A percentile compares a stretch with the other conserved stretches of the same genome.
Conservation (phyloP, 2,797 vertebrate species). For the Orientallactaga sibirica region DNA sequence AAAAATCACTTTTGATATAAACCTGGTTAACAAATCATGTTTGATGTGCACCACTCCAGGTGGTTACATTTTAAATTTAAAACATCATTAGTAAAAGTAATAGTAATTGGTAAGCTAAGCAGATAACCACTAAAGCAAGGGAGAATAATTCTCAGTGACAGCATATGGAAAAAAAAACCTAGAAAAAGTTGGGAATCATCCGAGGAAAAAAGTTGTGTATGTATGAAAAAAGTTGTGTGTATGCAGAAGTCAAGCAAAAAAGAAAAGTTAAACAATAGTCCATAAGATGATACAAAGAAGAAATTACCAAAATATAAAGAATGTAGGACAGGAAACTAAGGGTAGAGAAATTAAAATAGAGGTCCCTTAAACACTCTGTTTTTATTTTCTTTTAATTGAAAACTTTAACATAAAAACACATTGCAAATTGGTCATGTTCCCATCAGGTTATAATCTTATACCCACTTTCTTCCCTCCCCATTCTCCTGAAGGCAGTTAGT, state of each 20-base stretch:
- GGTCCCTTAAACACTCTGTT: background rate
- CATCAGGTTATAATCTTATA: too few species aligned
- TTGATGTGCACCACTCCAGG: background rate
- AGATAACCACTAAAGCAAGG: background rate
- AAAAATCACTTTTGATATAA: constrained; percentile 5
- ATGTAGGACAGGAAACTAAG: background rate
- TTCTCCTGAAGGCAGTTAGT: too few species aligned
- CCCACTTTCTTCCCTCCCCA: too few species aligned
- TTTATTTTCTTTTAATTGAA: too few species aligned
- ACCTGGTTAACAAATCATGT: background rate
- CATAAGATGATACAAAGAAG: background rate
- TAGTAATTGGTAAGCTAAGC: background rate
- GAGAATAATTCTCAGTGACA: background rate
- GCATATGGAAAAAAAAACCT: background rate
- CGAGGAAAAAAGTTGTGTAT: background rate
- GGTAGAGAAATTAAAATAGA: background rate
- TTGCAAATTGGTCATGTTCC: too few species aligned
- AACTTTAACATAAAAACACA: too few species aligned
- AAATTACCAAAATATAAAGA: background rate
- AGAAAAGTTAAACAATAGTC: background rate
- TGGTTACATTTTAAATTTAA: constrained; percentile 38
- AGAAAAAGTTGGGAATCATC: background rate
- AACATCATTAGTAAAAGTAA: background rate
- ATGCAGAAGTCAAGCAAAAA: background rate
- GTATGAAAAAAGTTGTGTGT: background rate